Evolutionary conservation across 2,113 vertebrate species (phyloP), one percentile per base, ranked within the genome.

Genomic region (Brachionichthys hirsutus): DNA sequence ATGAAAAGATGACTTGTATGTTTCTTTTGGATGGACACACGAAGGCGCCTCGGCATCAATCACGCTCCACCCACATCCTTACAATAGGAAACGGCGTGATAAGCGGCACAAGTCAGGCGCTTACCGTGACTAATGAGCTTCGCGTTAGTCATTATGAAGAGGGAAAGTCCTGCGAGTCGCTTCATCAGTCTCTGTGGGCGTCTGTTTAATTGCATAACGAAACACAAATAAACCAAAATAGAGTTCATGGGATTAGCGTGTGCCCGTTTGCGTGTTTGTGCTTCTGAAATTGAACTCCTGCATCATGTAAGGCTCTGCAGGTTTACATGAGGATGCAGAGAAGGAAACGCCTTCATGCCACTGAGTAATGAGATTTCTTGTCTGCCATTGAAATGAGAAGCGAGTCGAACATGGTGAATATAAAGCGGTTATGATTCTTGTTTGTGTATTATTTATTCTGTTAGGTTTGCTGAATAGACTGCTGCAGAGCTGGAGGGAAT

Each of bases 111-210:
- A 77, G 56, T 81, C 85, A 73, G 59, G 72, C 80, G 34, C 90
- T 86, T 87, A 62, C 82, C 60, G 58, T 73, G 81, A 77, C 78
- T 89, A 85, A 87, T 87, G 80, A 70, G 87, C 81, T 90, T 77
- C 82, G 89, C 82, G 88, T 86, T 85, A 83, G 86, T 62, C 70
- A 66, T 89, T 86, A 91, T 81, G 86, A 81, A 82, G 64, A 86
- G 87, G 66, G 75, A 87, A 80, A 76, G 79, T 59, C 72, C 81
- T 77, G 48, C 49, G 82, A 85, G 62, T 88, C 62, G 36, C 81
- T 90, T 92, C 89, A 92, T 93, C 93, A 90, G 83, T 85, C 70
- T 62, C 73, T 38, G 47, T 60, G 38, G 55, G 61, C 45, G 65
- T 60, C 30, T 42, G 49, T 38, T 38, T 71, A 70, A 56, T 30